phyloP scores from a whole-genome alignment of 2,888 invertebrate species.

The Drosophila affinis region DNA sequence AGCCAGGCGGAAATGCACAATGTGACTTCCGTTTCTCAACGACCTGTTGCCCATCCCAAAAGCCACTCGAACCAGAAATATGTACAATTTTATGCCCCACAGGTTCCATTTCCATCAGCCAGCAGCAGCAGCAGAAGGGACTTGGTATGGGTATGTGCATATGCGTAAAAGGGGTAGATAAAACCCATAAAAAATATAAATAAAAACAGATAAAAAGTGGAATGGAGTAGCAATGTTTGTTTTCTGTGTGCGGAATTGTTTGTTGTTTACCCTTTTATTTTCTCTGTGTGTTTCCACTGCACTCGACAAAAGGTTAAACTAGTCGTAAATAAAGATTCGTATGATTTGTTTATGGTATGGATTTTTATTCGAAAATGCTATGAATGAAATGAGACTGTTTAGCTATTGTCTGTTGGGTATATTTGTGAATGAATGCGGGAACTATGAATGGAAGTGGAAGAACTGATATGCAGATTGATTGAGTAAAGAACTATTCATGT shows the following conservation, averaged over 20 bases:
- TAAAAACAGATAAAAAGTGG: constrained; percentile 10
- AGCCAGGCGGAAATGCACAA: constrained; percentile 64
- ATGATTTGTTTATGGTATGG: constrained; percentile 14
- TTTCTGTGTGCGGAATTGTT: constrained; percentile 14
- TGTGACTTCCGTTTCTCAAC: constrained; percentile 70
- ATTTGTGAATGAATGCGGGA: neutral
- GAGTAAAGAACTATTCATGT: neutral
- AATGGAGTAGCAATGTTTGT: neutral
- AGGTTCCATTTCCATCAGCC: constrained; percentile 17
- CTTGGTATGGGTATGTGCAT: neutral
- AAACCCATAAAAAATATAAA: constrained; percentile 26
- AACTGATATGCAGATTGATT: neutral
- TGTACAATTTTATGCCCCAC: constrained; percentile 40
- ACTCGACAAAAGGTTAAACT: constrained; percentile 24
- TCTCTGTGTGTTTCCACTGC: neutral
- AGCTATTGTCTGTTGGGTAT: neutral
- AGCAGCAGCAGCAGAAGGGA: neutral
- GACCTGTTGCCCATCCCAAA: constrained; percentile 29
- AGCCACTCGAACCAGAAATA: constrained; percentile 16
- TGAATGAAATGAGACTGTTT: neutral
- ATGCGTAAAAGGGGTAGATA: constrained; percentile 11
- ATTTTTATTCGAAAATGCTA: constrained; percentile 1
- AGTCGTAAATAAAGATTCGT: constrained; percentile 13
- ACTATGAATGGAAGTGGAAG: neutral
- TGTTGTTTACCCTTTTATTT: neutral